Evolutionary conservation across 2,113 vertebrate species (phyloP).

Genomic region (Otolemur garnettii): DNA sequence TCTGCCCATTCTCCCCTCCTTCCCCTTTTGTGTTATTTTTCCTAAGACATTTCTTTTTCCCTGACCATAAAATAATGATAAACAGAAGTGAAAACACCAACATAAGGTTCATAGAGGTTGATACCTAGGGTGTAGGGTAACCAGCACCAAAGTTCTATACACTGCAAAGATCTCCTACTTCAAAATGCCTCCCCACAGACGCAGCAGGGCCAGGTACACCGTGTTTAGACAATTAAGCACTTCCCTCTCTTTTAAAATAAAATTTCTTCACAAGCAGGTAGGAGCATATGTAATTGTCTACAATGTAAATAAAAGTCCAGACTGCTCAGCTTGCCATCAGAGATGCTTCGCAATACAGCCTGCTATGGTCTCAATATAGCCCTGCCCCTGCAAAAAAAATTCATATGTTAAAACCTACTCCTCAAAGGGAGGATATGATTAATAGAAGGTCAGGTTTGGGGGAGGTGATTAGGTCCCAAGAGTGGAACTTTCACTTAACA

Average conservation of each 20-base stretch:
- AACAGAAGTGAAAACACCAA: background rate
- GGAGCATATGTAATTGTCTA: background rate
- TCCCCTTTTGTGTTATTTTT: background rate
- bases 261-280: background rate
- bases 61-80: background rate
- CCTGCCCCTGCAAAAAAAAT: background rate
- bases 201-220: too few species aligned
- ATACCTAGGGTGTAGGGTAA: background rate
- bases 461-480: background rate
- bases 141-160: background rate
- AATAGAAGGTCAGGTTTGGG: background rate
- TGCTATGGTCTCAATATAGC: background rate
- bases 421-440: background rate
- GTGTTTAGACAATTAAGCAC: background rate
- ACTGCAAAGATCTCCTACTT: background rate
- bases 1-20: background rate
- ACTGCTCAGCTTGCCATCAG: background rate
- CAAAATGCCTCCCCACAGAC: background rate
- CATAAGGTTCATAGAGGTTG: background rate
- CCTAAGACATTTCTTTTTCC: background rate
- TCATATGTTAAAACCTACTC: background rate
- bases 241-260: background rate
- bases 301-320: background rate
- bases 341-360: background rate
- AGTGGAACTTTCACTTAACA: background rate